Percentiles rank a stretch among this genome's conserved stretches.
phyloP scores from a whole-genome alignment of 1,140 invertebrate genomes.

The Goniozus legneri region DNA sequence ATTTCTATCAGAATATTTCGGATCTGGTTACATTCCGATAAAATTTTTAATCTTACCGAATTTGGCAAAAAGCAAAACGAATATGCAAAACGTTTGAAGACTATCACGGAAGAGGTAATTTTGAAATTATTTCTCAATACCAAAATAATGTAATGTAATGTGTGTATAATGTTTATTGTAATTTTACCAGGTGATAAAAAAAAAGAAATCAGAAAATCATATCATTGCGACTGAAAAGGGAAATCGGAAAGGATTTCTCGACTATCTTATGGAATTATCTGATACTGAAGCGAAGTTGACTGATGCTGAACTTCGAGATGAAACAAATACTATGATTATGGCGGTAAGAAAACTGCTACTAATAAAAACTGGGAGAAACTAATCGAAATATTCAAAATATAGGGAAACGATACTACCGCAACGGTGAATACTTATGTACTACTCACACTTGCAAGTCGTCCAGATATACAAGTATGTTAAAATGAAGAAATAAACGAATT shows the following conservation, averaged over 20 bases:
- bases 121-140: background rate
- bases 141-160: background rate
- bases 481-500: background rate
- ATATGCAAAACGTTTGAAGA: conserved; percentile 58
- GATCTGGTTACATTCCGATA: conserved; percentile 58
- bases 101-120: conserved; percentile 58
- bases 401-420: conserved; percentile 58
- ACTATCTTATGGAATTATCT: conserved; percentile 56
- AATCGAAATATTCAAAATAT: background rate
- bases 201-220: no score
- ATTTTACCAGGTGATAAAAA: background rate
- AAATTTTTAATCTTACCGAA: conserved; percentile 54
- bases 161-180: no score
- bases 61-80: conserved; percentile 46
- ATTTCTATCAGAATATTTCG: conserved; percentile 50
- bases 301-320: conserved; percentile 63
- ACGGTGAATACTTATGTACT: conserved; percentile 59
- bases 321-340: conserved; percentile 74
- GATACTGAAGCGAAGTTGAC: conserved; percentile 40
- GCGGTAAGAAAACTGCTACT: conserved; percentile 51
- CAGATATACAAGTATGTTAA: conserved; percentile 57
- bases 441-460: conserved; percentile 60
- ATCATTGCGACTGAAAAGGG: no score
- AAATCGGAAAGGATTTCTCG: conserved; percentile 60
- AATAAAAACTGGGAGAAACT: background rate